Percentiles rank a stretch among this genome's conserved stretches.
Conservation (phyloP, 2,888 invertebrate species). For the Eilema sororculum region DNA sequence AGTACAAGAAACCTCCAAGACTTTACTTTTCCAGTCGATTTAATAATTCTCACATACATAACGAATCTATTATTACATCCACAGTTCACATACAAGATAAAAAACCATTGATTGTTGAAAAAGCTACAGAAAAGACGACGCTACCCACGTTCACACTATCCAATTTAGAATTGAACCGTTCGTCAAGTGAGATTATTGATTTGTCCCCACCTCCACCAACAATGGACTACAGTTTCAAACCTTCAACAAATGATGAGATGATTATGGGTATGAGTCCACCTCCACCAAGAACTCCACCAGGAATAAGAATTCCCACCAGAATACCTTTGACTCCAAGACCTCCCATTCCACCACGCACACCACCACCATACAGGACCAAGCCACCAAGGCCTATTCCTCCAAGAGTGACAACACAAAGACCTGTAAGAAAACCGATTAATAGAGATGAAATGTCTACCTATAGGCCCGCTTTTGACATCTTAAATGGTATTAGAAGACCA, state of each 20-base stretch:
- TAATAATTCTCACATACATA: constrained; percentile 61
- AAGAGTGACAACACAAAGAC: constrained; percentile 68
- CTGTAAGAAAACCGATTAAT: constrained; percentile 69
- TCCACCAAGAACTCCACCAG: constrained; percentile 72
- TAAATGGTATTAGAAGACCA: constrained; percentile 76
- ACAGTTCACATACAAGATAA: constrained; percentile 80
- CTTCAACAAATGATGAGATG: constrained; percentile 79
- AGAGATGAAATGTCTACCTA: constrained; percentile 81
- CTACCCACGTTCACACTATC: constrained; percentile 71
- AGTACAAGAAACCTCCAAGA: constrained; percentile 63
- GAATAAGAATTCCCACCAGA: constrained; percentile 66
- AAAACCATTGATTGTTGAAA: constrained; percentile 78
- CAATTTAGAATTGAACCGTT: constrained; percentile 66
- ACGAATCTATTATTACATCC: constrained; percentile 82
- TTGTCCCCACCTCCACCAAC: constrained; percentile 85
- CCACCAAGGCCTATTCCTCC: constrained; percentile 72
- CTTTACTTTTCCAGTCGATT: constrained; percentile 59
- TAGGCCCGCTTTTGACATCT: constrained; percentile 74
- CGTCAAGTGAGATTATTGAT: constrained; percentile 79
- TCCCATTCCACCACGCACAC: constrained; percentile 67
- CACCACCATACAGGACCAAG: constrained; percentile 71
- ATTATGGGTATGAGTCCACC: constrained; percentile 88
- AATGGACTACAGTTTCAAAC: constrained; percentile 77
- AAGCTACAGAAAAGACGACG: constrained; percentile 67
- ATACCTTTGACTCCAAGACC: constrained; percentile 70